phyloP scores from a whole-genome alignment of 2,888 invertebrate genomes.

The Oscheius myriophilus region DNA sequence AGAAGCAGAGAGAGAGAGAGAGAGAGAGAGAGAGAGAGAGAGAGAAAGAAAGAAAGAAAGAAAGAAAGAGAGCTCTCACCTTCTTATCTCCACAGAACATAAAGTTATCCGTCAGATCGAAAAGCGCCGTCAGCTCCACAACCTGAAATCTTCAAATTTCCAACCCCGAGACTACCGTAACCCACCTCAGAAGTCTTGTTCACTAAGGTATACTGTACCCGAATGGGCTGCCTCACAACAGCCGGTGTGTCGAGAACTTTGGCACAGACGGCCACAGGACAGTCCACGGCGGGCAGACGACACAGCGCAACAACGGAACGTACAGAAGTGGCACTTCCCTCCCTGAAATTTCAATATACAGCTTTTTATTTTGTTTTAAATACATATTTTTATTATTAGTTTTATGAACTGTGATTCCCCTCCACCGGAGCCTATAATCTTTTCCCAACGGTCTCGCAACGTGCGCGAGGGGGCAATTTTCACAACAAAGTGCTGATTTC shows the following conservation, averaged over 20 bases:
- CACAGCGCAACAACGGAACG: slow-evolving; percentile 49
- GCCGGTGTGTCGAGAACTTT: slow-evolving; percentile 35
- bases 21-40: neutral
- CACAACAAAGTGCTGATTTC: too few relatives aligned
- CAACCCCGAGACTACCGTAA: slow-evolving; percentile 4
- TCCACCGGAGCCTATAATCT: too few relatives aligned
- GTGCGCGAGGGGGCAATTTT: too few relatives aligned
- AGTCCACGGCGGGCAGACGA: slow-evolving; percentile 40
- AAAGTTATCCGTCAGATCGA: slow-evolving; percentile 51
- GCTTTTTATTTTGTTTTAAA: too few relatives aligned
- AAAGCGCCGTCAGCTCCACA: slow-evolving; percentile 37
- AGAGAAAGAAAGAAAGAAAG: neutral
- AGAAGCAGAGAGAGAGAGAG: neutral
- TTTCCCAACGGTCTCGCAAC: too few relatives aligned
- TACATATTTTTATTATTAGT: too few relatives aligned
- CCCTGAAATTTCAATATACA: slow-evolving; percentile 32
- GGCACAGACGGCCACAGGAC: slow-evolving; percentile 43
- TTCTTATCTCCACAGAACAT: slow-evolving; percentile 53
- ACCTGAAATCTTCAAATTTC: slow-evolving; percentile 21
- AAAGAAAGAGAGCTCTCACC: slow-evolving; percentile 35
- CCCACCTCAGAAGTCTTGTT: slow-evolving; percentile 14
- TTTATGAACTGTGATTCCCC: too few relatives aligned
- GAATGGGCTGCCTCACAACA: slow-evolving; percentile 43
- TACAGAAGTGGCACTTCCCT: slow-evolving; percentile 31
- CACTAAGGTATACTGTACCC: slow-evolving; percentile 38